These are phyloP conservation scores for Polydrusus pterygomalis DNA, from an alignment of 2,888 invertebrate species.

Conservation along the genomic window DNA sequence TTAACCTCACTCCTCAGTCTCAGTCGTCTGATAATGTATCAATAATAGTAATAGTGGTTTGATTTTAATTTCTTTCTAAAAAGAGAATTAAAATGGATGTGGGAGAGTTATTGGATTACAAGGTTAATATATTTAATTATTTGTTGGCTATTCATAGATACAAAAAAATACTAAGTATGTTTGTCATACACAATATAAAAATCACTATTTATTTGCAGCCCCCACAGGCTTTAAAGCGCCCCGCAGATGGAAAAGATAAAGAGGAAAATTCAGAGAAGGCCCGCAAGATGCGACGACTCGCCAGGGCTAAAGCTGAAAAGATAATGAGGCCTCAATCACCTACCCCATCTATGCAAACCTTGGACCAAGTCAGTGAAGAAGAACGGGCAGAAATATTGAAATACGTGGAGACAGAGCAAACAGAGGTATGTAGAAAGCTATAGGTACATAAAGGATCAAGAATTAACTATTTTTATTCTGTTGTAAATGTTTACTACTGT, in stretches of 20 bases:
- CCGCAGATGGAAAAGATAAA: slow-evolving; percentile 77
- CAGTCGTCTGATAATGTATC: too few relatives aligned
- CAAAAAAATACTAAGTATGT: too few relatives aligned
- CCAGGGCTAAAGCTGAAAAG: slow-evolving; percentile 74
- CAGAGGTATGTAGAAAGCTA: slow-evolving; percentile 75
- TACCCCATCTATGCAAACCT: slow-evolving; percentile 72
- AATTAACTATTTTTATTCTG: too few relatives aligned
- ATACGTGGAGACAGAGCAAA: slow-evolving; percentile 88
- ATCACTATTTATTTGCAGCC: slow-evolving; percentile 75
- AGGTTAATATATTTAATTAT: slow-evolving; percentile 67
- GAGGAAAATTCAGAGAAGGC: slow-evolving; percentile 80
- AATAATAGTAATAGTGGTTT: too few relatives aligned
- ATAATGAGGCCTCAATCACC: slow-evolving; percentile 72
- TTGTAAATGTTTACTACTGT: too few relatives aligned
- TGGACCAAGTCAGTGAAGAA: slow-evolving; percentile 78
- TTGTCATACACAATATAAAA: too few relatives aligned
- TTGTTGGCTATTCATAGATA: too few relatives aligned
- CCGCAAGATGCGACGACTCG: slow-evolving; percentile 78
- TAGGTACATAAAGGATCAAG: too few relatives aligned
- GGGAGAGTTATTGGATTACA: slow-evolving; percentile 76
- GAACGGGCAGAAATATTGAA: slow-evolving; percentile 87
- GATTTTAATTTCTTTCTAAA: background rate
- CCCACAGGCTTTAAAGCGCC: slow-evolving; percentile 87
- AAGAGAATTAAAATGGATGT: slow-evolving; percentile 73
- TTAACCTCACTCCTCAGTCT: background rate